phyloP scores from a whole-genome alignment of 2,888 invertebrate species.

The Amblyjoppa proteus region DNA sequence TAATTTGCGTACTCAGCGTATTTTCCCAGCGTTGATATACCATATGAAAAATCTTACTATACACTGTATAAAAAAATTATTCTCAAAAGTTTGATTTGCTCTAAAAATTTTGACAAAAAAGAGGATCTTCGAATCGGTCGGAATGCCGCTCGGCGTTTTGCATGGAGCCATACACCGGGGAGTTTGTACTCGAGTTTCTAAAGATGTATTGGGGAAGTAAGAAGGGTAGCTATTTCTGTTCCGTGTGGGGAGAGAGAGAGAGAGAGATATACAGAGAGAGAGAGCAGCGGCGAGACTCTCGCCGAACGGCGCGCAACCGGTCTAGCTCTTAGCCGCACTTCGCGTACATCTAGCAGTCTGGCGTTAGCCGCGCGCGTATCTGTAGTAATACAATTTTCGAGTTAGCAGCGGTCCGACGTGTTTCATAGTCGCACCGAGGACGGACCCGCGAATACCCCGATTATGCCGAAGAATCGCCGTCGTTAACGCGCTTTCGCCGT shows the following conservation, averaged over 20 bases:
- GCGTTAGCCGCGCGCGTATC: constrained; percentile 81
- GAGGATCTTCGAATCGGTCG: background rate
- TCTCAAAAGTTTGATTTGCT: too few species aligned
- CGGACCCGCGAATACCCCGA: constrained; percentile 22
- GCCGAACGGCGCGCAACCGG: constrained; percentile 78
- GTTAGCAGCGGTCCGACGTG: constrained; percentile 58
- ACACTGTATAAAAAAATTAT: too few species aligned
- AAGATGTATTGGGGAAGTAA: constrained; percentile 83
- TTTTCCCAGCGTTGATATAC: too few species aligned
- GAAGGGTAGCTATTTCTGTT: constrained; percentile 85
- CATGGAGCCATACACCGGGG: constrained; percentile 62
- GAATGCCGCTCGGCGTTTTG: constrained; percentile 39
- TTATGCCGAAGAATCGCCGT: constrained; percentile 38
- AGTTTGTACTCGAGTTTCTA: constrained; percentile 74
- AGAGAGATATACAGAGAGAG: constrained; percentile 76
- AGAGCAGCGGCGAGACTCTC: constrained; percentile 74
- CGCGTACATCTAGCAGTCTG: constrained; percentile 82
- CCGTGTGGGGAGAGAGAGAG: constrained; percentile 78
- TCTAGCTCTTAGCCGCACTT: constrained; percentile 80
- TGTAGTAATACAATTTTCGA: constrained; percentile 78
- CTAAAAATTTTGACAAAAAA: background rate
- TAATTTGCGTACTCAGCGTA: too few species aligned
- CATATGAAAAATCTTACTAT: too few species aligned
- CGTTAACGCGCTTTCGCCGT: constrained; percentile 5
- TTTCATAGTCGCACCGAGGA: constrained; percentile 31